Base-by-base conservation (phyloP, 2,888 invertebrate genomes). In the Diaprepes abbreviatus region DNA sequence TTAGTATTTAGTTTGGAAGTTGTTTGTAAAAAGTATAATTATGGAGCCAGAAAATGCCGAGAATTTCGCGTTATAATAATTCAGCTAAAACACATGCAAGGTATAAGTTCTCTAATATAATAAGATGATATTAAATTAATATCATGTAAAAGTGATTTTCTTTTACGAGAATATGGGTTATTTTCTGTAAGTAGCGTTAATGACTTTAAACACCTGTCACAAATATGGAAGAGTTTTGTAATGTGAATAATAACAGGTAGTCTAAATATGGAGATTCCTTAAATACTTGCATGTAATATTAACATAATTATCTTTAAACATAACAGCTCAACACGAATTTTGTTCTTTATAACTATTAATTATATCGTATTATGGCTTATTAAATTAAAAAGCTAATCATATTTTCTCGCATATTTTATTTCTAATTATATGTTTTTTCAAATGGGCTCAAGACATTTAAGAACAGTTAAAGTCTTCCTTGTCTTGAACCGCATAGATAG, bases 211-310 rank as follows among this genome's bases (percentile, higher is more conserved):
- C 40, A 24, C 58, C 43, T 58, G 58, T 58, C 58, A 43, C 40
- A 43, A 58, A 58, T 58, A 58, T 58, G 58, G 40, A 58, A 58
- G 43, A 58, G 58, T 58, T 28, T 58, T 43, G 58, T 43, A 58
- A 58, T 58, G 40, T 10, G n/a, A 17, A 36, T 55, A 57, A 57
- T 57, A 40, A n/a, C 28, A 28, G 58, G 58, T 36, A 55, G 36
- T 55, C 35, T 17, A 40, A 17, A 57, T 40, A 57, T 40, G 58
- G 58, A 43, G 38, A 58, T 58, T 58, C 28, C 28, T 58, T 40
- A 43, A 43, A 58, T 57, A 40, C 9, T n/a, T 57, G 12, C 28
- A 14, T 58, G 16, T 21, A 9, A 28, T 43, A 43, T 58, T 43
- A 43, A 43, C 14, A 28, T 58, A 58, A 43, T 43, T 58, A 58